Evolutionary conservation across 2,113 vertebrate species (phyloP), one percentile per base, ranked within the genome.

Genomic region (Alexandromys fortis): DNA sequence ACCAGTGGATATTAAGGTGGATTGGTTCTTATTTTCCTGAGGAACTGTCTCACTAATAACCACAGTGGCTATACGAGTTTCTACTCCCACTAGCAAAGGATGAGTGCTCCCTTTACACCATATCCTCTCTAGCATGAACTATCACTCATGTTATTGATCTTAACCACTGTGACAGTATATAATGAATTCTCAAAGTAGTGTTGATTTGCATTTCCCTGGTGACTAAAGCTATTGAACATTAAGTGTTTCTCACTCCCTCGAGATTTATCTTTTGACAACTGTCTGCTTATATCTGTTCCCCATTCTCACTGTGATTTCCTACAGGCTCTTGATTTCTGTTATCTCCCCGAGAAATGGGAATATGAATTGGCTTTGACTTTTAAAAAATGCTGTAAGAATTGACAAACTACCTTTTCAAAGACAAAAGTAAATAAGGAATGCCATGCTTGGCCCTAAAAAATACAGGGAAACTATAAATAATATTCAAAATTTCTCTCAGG

Each of bases 381-480:
- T n/a, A n/a, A 87, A 68, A 95, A 82, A 61, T 82, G 13, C 21
- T 35, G 2, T 16, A 47, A 78, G 26, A 6, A 28, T 42, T 73
- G 28, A 96, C 3, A 28, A 89, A 92, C 21, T 89, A 45, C 28
- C n/a, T 89, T 95, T 96, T 38, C 19, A 86, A 90, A 86, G 52
- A 81, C 24, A 86, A 86, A 94, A 38, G 5, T 45, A 86, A 95
- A 86, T 78, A 42, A 89, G 76, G n/a, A 58, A 88, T 35, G 24
- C 5, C 21, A 7, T 28, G 30, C 6, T 65, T 85, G 24, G 83
- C 89, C 0, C 58, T 89, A 65, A 65, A 45, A 42, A 42, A 42
- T 26, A 61, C 33, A 45, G 3, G 6, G 13, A 63, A 0, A 61
- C 7, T 17, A 49, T n/a, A n/a, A 63, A 63, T 63, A 30, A 16